Conservation (phyloP, 2,797 vertebrate species). For the Coluber constrictor region DNA sequence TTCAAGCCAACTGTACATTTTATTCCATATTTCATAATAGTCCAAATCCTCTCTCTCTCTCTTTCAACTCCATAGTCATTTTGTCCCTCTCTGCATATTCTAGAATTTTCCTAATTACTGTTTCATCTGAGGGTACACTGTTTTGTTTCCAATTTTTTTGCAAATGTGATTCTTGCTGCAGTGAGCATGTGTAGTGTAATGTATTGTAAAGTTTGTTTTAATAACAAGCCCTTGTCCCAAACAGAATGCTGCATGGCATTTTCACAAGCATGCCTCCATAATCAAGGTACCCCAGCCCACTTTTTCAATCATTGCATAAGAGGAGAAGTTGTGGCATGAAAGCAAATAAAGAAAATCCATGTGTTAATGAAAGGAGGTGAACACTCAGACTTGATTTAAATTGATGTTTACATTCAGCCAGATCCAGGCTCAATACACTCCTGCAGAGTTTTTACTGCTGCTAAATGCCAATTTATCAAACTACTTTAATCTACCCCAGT, state of each 20-base stretch:
- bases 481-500: constrained; percentile 32
- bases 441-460: constrained; percentile 3
- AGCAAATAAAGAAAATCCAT: background rate
- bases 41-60: no score
- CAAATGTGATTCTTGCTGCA: no score
- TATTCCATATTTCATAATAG: no score
- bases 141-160: no score
- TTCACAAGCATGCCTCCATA: background rate
- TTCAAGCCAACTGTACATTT: no score
- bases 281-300: background rate
- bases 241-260: background rate
- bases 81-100: no score
- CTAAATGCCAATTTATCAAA: constrained; percentile 34
- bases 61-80: no score
- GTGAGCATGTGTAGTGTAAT: no score
- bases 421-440: background rate
- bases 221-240: background rate
- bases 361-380: background rate
- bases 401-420: constrained; percentile 6
- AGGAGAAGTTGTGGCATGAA: background rate
- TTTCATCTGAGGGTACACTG: no score
- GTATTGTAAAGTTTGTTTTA: no score
- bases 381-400: constrained; percentile 17
- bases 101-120: no score
- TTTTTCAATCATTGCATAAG: background rate